Base-by-base conservation (phyloP, 2,888 invertebrate genomes). In the Lycocerus yunnanus region DNA sequence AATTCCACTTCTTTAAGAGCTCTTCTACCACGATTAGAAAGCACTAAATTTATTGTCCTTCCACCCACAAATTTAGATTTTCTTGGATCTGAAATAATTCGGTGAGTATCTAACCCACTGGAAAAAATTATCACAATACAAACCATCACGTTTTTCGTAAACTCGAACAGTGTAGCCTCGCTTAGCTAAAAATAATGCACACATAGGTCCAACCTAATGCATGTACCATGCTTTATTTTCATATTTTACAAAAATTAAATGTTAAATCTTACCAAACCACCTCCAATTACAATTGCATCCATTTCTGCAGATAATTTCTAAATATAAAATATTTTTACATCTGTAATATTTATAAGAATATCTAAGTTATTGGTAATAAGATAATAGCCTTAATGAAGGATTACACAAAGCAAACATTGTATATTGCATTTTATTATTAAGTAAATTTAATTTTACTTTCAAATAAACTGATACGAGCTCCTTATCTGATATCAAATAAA, bases 11-110 rank as follows among this genome's bases (percentile, higher is more conserved):
- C 90, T 66, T 91, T 91, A 20, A 99, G 88, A 0, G 98, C 97
- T 66, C 91, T 91, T 66, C 96, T 90, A 0, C 97, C 99, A 15
- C 99, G 90, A 71, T 92, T 90, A 0, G 98, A 98, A 71, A 99
- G 85, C 0, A 98, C 96, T 80, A 99, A 89, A 87, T 99, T 98
- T 81, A 99, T 99, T 71, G 97, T 97, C 69, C 96, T 91, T 0
- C 99, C 99, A 69, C 91, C 89, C 0, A 91, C 92, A 78, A 91
- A 89, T 75, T 93, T 92, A 74, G 91, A 89, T 63, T 88, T 89
- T 72, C 97, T 90, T 73, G 97, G 94, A 87, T 98, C 97, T 97
- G 82, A 13, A 69, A 69, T 24, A 13, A 18, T n/a, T 3, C n/a
- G 3, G 21, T 1, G 18, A 43, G 9, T 21, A 8, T 5, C n/a